phyloP scores from a whole-genome alignment of 1,140 invertebrate genomes.

The Scaptomyza hsui region DNA sequence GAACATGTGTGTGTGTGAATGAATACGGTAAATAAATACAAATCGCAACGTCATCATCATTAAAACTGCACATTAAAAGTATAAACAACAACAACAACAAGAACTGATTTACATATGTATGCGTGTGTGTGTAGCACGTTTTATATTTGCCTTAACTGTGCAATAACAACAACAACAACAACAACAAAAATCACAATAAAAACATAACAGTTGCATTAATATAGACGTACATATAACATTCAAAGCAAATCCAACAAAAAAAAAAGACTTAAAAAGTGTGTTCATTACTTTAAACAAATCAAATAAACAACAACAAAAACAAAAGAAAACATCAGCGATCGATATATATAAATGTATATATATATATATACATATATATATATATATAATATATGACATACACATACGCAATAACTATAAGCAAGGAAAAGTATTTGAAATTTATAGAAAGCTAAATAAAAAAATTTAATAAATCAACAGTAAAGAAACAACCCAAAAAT shows the following conservation, averaged over 20 bases:
- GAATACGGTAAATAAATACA: constrained; percentile 26
- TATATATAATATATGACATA: constrained; percentile 22
- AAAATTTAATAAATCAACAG: constrained; percentile 10
- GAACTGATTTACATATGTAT: not conserved
- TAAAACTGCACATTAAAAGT: constrained; percentile 14
- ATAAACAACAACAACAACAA: constrained; percentile 8
- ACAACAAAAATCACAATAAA: constrained; percentile 21
- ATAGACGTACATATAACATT: constrained; percentile 42
- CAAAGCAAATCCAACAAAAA: constrained; percentile 50
- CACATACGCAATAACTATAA: constrained; percentile 5
- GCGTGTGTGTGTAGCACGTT: constrained; percentile 1
- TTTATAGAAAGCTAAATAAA: constrained; percentile 29
- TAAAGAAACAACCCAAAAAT: constrained; percentile 3
- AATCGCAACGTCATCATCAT: constrained; percentile 31
- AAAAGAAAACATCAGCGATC: constrained; percentile 29
- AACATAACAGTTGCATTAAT: constrained; percentile 31
- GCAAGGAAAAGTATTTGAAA: constrained; percentile 19
- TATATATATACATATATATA: constrained; percentile 34
- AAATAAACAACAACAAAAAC: constrained; percentile 31
- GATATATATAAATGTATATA: constrained; percentile 29
- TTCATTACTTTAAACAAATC: constrained; percentile 72
- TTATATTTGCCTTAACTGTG: not conserved
- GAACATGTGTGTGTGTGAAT: constrained; percentile 7
- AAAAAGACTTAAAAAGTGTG: constrained; percentile 73
- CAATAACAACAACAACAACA: constrained; percentile 31